Conservation (phyloP, 2,888 invertebrate species). For the Lepidochrysops patricia region DNA sequence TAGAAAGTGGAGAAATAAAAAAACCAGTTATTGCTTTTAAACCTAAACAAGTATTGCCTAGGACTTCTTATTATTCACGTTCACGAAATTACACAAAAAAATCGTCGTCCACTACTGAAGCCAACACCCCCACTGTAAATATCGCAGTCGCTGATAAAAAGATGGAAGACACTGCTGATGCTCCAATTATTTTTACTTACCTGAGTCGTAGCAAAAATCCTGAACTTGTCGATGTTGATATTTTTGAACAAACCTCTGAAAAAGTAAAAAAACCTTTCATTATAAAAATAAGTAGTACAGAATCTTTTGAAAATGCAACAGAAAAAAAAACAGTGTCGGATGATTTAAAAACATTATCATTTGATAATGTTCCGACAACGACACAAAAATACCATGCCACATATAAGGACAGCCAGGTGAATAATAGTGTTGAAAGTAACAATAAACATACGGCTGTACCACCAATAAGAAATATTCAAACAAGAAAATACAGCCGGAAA, state of each 20-base stretch:
- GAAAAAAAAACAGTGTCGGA: conserved; percentile 34
- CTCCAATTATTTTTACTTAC: conserved; percentile 50
- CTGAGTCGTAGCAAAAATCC: conserved; percentile 35
- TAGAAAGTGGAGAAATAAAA: conserved; percentile 25
- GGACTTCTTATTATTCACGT: conserved; percentile 55
- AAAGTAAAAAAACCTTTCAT: conserved; percentile 41
- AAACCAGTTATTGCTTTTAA: conserved; percentile 27
- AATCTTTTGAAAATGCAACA: conserved; percentile 47
- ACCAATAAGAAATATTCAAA: conserved; percentile 54
- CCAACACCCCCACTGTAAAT: conserved; percentile 22
- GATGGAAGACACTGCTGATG: conserved; percentile 38
- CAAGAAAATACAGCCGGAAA: conserved; percentile 49
- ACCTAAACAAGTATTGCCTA: conserved; percentile 40
- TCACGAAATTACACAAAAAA: conserved; percentile 38
- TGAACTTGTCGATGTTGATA: conserved; percentile 23
- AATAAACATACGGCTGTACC: conserved; percentile 29
- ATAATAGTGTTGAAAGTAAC: conserved; percentile 29
- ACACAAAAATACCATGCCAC: conserved; percentile 56
- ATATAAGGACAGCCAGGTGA: conserved; percentile 40
- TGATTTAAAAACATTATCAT: conserved; percentile 37
- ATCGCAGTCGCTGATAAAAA: conserved; percentile 35
- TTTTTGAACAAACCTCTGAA: conserved; percentile 27
- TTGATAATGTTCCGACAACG: conserved; percentile 29
- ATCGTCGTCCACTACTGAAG: conserved; percentile 30
- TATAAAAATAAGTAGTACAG: conserved; percentile 51